phyloP scores from a whole-genome alignment of 2,888 invertebrate species.

The Ariolimax columbianus region DNA sequence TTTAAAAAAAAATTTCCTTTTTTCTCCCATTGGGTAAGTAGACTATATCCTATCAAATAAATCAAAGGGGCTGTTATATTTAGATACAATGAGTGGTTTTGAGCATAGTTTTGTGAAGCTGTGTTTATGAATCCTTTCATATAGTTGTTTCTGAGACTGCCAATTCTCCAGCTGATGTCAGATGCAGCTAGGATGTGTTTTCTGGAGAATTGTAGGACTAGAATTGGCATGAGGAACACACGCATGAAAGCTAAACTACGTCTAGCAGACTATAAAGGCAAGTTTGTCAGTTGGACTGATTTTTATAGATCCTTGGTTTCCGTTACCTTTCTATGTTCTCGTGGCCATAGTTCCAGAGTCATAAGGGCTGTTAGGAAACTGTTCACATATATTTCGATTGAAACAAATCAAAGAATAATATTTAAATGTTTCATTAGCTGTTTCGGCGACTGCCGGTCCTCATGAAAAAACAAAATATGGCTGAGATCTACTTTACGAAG shows the following conservation, averaged over 20 bases:
- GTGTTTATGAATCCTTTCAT: neutral
- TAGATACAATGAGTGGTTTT: neutral
- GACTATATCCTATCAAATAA: neutral
- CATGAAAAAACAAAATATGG: neutral
- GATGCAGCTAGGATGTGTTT: conserved; percentile 27
- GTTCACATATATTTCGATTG: neutral
- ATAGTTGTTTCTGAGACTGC: conserved; percentile 38
- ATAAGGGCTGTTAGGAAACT: neutral
- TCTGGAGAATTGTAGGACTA: conserved; percentile 38
- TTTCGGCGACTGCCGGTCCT: conserved; percentile 33
- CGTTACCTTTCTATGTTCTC: neutral
- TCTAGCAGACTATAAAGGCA: conserved; percentile 6
- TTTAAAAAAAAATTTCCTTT: neutral
- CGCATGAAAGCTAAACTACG: conserved; percentile 26
- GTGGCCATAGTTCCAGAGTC: neutral
- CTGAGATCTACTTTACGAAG: conserved; percentile 37
- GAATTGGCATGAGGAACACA: conserved; percentile 31
- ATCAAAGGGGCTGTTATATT: conserved; percentile 17
- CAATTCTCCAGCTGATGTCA: conserved; percentile 24
- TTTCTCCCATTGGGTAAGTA: neutral
- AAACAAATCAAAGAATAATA: neutral
- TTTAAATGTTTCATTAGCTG: conserved; percentile 23
- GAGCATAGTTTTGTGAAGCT: neutral
- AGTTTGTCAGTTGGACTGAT: neutral
- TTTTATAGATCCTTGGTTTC: neutral